These are phyloP conservation scores for Cyclina sinensis DNA, from an alignment of 1,140 invertebrate species.

Conservation along the genomic window DNA sequence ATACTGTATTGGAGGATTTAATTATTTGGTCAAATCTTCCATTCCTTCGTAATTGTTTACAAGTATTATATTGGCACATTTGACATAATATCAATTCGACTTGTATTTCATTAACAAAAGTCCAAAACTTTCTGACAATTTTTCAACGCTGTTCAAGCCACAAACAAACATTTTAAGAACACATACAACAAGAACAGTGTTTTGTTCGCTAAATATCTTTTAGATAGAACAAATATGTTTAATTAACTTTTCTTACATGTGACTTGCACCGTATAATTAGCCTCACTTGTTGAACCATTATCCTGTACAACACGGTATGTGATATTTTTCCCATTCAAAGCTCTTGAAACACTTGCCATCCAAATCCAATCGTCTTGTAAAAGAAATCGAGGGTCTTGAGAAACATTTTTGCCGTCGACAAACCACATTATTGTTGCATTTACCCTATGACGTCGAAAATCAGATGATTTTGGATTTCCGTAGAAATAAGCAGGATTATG, in stretches of 20 bases:
- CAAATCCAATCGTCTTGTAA: not conserved
- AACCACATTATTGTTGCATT: not conserved
- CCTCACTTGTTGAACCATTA: not conserved
- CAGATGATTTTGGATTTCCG: not conserved
- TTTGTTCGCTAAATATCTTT: no score
- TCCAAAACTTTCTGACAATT: no score
- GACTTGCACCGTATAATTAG: not conserved
- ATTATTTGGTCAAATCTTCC: no score
- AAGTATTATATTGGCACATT: no score
- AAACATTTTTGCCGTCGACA: not conserved
- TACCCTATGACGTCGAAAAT: not conserved
- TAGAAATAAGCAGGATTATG: not conserved
- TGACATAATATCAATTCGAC: no score
- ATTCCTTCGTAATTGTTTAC: no score
- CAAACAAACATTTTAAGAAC: no score
- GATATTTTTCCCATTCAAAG: not conserved
- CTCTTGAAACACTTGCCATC: not conserved
- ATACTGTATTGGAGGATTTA: no score
- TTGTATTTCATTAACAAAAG: no score
- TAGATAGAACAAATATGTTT: no score
- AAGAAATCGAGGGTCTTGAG: not conserved
- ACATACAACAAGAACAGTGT: no score
- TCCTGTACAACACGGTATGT: not conserved
- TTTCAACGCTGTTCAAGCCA: no score
- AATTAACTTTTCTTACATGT: not conserved